Conservation (phyloP, 2,113 vertebrate genomes). For the Gyps fulvus region DNA sequence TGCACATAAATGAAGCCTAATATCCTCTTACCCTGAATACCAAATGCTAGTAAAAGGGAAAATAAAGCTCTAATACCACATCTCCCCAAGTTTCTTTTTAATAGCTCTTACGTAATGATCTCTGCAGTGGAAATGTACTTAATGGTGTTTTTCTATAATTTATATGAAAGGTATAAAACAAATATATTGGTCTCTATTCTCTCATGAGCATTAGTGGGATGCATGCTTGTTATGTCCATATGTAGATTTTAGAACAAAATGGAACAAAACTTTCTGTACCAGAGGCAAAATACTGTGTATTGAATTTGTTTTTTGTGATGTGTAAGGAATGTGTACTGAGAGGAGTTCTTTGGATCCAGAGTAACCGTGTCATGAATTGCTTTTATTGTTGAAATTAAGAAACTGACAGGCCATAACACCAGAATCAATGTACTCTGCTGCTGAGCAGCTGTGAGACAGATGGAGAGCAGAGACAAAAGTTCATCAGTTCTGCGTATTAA, state of each 20-base stretch:
- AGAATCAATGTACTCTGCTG: background rate
- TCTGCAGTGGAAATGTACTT: background rate
- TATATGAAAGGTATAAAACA: background rate
- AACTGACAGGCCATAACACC: background rate
- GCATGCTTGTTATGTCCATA: background rate
- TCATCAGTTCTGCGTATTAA: background rate
- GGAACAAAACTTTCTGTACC: constrained; percentile 39
- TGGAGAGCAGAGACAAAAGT: background rate
- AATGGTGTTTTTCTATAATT: background rate
- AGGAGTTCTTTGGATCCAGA: background rate
- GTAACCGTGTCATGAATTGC: background rate
- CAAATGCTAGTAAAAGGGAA: background rate
- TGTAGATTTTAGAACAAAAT: background rate
- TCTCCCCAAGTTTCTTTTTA: background rate
- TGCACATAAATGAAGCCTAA: background rate
- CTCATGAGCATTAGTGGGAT: background rate
- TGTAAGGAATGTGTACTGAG: background rate
- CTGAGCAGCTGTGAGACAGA: constrained; percentile 39
- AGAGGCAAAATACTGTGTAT: background rate
- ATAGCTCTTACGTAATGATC: background rate
- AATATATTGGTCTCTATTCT: background rate
- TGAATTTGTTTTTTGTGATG: background rate
- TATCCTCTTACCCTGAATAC: background rate
- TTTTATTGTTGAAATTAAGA: constrained; percentile 21
- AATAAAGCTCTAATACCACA: background rate